phyloP scores from a whole-genome alignment of 2,113 vertebrate species.

The Dromiciops gliroides region DNA sequence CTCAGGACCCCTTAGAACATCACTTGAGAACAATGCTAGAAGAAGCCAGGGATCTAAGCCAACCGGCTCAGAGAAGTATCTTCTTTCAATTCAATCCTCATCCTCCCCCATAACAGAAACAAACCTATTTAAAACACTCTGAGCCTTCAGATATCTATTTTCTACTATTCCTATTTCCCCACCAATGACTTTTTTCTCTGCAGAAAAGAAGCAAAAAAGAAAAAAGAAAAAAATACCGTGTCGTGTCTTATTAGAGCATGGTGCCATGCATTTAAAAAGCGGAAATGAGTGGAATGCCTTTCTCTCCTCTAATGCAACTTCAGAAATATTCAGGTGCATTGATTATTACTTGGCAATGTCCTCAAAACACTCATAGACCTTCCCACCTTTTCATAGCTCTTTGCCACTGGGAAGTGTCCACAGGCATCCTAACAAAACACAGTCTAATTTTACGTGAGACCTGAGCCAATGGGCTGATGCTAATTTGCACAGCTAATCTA shows the following conservation, averaged over 20 bases:
- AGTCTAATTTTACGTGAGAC: not conserved
- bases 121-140: not conserved
- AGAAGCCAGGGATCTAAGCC: not conserved
- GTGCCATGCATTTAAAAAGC: not conserved
- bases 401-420: not conserved
- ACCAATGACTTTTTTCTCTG: not conserved
- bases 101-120: slow-evolving; percentile 9
- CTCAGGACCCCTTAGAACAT: not conserved
- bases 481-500: not conserved
- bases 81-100: not conserved
- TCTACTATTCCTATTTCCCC: not conserved
- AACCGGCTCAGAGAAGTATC: not conserved
- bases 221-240: not conserved
- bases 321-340: slow-evolving; percentile 1
- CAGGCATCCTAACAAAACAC: not conserved
- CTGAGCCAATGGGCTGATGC: not conserved
- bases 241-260: not conserved
- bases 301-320: not conserved
- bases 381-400: not conserved
- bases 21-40: not conserved
- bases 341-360: not conserved
- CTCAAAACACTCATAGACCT: not conserved
- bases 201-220: not conserved
- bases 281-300: not conserved
- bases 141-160: not conserved